These are phyloP conservation scores for Cnemophilus loriae DNA, from an alignment of 2,113 vertebrate genomes.

Conservation along the genomic window DNA sequence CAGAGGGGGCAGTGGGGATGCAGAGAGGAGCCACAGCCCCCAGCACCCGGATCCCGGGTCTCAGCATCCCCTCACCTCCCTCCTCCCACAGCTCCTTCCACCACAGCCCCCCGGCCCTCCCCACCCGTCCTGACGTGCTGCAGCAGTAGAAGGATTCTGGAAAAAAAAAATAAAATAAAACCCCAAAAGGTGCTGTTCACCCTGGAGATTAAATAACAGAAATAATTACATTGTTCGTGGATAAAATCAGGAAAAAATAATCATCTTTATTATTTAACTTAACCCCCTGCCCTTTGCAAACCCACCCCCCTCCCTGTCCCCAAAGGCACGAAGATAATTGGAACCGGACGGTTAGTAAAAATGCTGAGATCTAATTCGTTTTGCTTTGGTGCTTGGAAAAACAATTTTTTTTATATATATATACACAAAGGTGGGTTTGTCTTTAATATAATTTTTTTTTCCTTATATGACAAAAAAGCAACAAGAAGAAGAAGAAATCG, in stretches of 20 bases:
- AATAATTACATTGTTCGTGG: slow-evolving; percentile 71
- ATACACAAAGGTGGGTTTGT: slow-evolving; percentile 75
- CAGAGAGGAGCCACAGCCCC: neutral
- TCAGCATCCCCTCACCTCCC: neutral
- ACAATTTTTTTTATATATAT: slow-evolving; percentile 56
- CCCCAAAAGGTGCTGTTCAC: slow-evolving; percentile 54
- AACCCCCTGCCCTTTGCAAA: slow-evolving; percentile 64
- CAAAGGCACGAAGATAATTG: slow-evolving; percentile 75
- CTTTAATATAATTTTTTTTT: slow-evolving; percentile 73
- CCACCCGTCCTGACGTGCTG: neutral
- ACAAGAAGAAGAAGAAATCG: slow-evolving; percentile 66
- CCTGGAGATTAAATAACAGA: slow-evolving; percentile 71
- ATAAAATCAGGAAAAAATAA: slow-evolving; percentile 77
- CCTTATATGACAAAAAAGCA: slow-evolving; percentile 83
- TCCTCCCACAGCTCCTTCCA: neutral
- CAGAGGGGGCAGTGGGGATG: neutral
- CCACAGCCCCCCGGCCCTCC: neutral
- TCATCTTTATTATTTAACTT: slow-evolving; percentile 80
- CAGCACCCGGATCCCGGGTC: neutral
- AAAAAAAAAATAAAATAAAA: slow-evolving; percentile 12
- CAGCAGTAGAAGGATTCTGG: slow-evolving; percentile 24
- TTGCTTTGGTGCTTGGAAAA: slow-evolving; percentile 76
- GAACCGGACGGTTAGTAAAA: slow-evolving; percentile 67
- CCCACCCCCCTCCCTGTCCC: slow-evolving; percentile 65
- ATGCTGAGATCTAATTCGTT: slow-evolving; percentile 75